Conservation (phyloP, 2,888 invertebrate genomes). For the Erebia ligea region DNA sequence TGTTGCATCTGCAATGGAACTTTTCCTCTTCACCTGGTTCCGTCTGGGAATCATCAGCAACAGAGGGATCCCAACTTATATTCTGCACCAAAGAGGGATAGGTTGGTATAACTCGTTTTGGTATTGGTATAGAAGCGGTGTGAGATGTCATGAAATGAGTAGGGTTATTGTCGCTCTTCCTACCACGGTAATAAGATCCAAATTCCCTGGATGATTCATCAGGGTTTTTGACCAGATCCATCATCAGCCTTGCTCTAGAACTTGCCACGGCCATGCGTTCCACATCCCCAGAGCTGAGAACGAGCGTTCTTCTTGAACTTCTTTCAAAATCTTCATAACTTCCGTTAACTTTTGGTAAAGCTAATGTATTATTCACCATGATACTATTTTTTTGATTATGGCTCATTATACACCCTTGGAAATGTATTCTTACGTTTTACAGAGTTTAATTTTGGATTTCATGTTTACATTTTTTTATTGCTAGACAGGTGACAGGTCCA, state of each 20-base stretch:
- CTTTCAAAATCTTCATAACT: slow-evolving; percentile 29
- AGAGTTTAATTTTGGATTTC: slow-evolving; percentile 31
- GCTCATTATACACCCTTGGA: slow-evolving; percentile 37
- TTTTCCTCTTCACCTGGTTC: slow-evolving; percentile 28
- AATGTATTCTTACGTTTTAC: slow-evolving; percentile 9
- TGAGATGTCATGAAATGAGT: slow-evolving; percentile 50
- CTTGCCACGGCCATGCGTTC: slow-evolving; percentile 47
- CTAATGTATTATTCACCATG: slow-evolving; percentile 21
- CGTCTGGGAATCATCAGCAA: slow-evolving; percentile 43
- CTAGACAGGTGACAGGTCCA: neutral
- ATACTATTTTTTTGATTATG: slow-evolving; percentile 43
- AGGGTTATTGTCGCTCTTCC: slow-evolving; percentile 44
- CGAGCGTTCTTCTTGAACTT: slow-evolving; percentile 34
- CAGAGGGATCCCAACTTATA: slow-evolving; percentile 51
- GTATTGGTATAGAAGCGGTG: slow-evolving; percentile 29
- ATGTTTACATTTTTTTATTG: slow-evolving; percentile 36
- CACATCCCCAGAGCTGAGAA: slow-evolving; percentile 47
- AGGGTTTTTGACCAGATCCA: slow-evolving; percentile 42
- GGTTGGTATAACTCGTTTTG: slow-evolving; percentile 41
- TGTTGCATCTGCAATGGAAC: slow-evolving; percentile 50
- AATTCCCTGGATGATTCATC: slow-evolving; percentile 48
- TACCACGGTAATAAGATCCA: slow-evolving; percentile 49
- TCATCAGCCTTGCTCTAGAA: slow-evolving; percentile 47
- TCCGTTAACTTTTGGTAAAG: slow-evolving; percentile 15
- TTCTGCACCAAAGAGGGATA: slow-evolving; percentile 49